Base-by-base conservation (phyloP, 2,797 vertebrate species). In the Poecilia gillii region DNA sequence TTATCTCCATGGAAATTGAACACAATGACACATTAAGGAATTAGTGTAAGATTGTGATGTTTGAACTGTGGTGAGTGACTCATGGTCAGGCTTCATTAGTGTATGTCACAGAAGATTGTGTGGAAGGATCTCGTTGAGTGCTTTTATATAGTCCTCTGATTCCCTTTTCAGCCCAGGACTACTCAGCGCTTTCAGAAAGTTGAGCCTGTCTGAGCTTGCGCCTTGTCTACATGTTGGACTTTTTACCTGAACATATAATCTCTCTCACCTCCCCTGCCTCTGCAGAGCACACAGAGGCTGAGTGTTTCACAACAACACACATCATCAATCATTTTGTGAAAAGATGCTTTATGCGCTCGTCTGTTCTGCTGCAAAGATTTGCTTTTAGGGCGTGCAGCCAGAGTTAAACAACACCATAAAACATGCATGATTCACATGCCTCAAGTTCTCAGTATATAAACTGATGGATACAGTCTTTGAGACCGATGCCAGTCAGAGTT, bases 311-410 rank as follows among this genome's bases (percentile, higher is more conserved):
- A 93, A 91, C 85, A 89, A 84, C 81, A 79, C 85, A 81, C 77
- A 77, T 64, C 87, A 91, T 94, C 88, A 89, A 82, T 94, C 92
- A 90, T 75, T 84, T 76, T n/a, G 59, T 90, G 88, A 90, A 93
- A 89, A 85, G 87, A 88, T 13, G 33, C 77, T 72, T 84, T 85
- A 77, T 81, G 85, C 85, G 72, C 87, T 73, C 77, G 68, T 55
- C 64, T 64, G 68, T 84, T 85, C 74, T 84, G 83, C 85, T 81
- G 80, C 76, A 84, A 76, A 87, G 76, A 90, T 90, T 90, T 87
- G 81, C 78, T 91, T 89, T 89, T 28, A 77, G 83, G 82, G 72
- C 5, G 16, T 82, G 74, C 68, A 76, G 80, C 79, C 73, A 75
- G 53, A 78, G 79, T 87, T 85, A 49, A 86, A 79, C 83, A 47